Evolutionary conservation across 2,113 vertebrate species (phyloP).

Genomic region (Hymenochirus boettgeri): DNA sequence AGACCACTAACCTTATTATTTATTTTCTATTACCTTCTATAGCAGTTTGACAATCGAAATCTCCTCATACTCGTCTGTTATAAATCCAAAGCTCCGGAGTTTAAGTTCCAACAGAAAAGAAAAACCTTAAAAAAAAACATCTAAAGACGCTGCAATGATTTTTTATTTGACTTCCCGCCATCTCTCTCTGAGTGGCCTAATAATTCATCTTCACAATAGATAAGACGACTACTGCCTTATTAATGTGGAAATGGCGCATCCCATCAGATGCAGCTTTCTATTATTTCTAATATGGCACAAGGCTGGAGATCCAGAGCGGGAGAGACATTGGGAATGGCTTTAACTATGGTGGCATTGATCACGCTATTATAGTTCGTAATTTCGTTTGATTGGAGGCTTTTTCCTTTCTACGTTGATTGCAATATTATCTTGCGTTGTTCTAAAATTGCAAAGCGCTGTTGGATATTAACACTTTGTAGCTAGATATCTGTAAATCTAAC

Average conservation of each 20-base stretch:
- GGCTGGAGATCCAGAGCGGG: not conserved
- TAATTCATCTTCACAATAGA: slow-evolving; percentile 64
- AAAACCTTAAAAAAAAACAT: slow-evolving; percentile 40
- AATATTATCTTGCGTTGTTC: slow-evolving; percentile 6
- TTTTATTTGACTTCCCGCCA: slow-evolving; percentile 36
- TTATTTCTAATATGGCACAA: slow-evolving; percentile 59
- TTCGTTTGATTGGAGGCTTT: slow-evolving; percentile 8
- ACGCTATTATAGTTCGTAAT: slow-evolving; percentile 7
- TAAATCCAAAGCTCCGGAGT: slow-evolving; percentile 13
- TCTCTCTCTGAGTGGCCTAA: slow-evolving; percentile 59
- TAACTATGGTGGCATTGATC: slow-evolving; percentile 4
- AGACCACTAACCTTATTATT: not conserved
- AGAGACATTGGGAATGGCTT: not conserved
- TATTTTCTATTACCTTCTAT: not conserved
- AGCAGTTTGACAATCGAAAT: slow-evolving; percentile 7
- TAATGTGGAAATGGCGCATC: slow-evolving; percentile 63
- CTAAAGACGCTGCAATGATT: slow-evolving; percentile 61
- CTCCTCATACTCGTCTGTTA: not conserved
- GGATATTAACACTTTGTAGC: not conserved
- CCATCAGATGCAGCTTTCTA: slow-evolving; percentile 61
- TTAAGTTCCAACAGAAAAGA: not conserved
- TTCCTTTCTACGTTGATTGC: slow-evolving; percentile 9
- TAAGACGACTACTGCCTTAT: slow-evolving; percentile 66
- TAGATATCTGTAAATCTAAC: not conserved
- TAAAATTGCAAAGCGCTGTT: not conserved